A percentile compares a stretch with the other conserved stretches of the same genome.
Conservation (phyloP, 2,888 invertebrate species). For the Drosophila antonietae region DNA sequence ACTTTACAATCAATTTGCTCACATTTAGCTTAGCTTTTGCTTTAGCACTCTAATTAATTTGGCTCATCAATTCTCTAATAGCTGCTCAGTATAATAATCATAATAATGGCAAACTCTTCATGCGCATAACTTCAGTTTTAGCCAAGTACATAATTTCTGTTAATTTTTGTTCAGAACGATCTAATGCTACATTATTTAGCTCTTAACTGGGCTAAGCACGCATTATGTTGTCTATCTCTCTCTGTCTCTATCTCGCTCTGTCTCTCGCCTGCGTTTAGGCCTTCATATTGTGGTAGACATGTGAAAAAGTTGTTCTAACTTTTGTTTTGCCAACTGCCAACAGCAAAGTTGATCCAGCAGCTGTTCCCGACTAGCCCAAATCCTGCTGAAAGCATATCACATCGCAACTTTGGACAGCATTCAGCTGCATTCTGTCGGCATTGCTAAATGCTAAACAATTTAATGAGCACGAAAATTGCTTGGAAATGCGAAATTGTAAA, state of each 20-base stretch:
- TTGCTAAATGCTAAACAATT: constrained; percentile 51
- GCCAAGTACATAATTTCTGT: constrained; percentile 54
- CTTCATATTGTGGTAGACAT: constrained; percentile 25
- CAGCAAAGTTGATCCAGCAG: constrained; percentile 43
- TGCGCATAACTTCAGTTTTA: constrained; percentile 31
- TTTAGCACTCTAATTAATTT: constrained; percentile 59
- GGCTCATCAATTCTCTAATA: constrained; percentile 64
- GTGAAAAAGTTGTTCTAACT: constrained; percentile 47
- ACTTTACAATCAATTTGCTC: constrained; percentile 31
- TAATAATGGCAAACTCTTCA: constrained; percentile 53
- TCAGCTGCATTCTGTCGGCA: background rate
- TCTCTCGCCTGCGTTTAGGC: background rate
- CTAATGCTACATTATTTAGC: constrained; percentile 41
- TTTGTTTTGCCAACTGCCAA: constrained; percentile 42
- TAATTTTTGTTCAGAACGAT: constrained; percentile 51
- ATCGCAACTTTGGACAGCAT: constrained; percentile 9
- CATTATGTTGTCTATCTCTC: background rate
- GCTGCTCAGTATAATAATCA: constrained; percentile 39
- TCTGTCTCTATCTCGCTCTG: too few species aligned
- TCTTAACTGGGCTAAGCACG: constrained; percentile 16
- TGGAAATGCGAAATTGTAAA: constrained; percentile 27
- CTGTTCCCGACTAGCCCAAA: constrained; percentile 11
- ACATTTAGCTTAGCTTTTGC: constrained; percentile 15
- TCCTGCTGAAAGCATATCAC: constrained; percentile 14
- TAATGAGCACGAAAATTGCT: constrained; percentile 52